These are phyloP conservation scores for Agrochola lota DNA, from an alignment of 2,888 invertebrate genomes.

Conservation along the genomic window DNA sequence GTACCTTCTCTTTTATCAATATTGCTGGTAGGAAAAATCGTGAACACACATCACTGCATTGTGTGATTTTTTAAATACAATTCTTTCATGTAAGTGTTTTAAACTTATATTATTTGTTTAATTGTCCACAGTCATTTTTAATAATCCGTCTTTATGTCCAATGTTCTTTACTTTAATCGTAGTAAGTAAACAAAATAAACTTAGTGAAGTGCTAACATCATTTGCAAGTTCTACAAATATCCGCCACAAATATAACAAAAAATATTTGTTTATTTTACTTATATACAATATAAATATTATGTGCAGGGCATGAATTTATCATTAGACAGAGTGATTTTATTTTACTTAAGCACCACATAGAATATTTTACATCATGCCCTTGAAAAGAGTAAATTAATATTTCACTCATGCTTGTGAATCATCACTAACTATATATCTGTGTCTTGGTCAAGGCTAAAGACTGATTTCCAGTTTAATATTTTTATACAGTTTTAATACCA, in stretches of 20 bases:
- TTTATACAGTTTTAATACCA: neutral
- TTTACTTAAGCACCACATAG: neutral
- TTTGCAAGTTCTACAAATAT: neutral
- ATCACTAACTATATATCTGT: conserved; percentile 11
- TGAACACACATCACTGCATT: conserved; percentile 29
- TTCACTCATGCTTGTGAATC: conserved; percentile 32
- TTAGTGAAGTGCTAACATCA: neutral
- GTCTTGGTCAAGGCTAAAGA: conserved; percentile 25
- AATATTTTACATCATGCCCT: neutral
- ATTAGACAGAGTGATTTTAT: neutral
- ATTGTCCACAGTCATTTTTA: neutral
- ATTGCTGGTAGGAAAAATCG: conserved; percentile 41
- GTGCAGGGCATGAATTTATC: neutral
- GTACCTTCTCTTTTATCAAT: neutral
- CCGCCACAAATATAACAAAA: neutral
- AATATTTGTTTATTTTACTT: neutral
- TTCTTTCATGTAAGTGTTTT: conserved; percentile 43
- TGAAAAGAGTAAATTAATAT: conserved; percentile 5
- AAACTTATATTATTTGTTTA: neutral
- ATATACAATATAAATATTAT: neutral
- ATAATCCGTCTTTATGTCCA: neutral
- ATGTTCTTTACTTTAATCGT: neutral
- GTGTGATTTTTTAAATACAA: conserved; percentile 18
- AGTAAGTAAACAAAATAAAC: neutral
- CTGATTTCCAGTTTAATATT: conserved; percentile 25